Conservation (phyloP, 2,888 invertebrate species). For the Melikaiella ostensackeni region DNA sequence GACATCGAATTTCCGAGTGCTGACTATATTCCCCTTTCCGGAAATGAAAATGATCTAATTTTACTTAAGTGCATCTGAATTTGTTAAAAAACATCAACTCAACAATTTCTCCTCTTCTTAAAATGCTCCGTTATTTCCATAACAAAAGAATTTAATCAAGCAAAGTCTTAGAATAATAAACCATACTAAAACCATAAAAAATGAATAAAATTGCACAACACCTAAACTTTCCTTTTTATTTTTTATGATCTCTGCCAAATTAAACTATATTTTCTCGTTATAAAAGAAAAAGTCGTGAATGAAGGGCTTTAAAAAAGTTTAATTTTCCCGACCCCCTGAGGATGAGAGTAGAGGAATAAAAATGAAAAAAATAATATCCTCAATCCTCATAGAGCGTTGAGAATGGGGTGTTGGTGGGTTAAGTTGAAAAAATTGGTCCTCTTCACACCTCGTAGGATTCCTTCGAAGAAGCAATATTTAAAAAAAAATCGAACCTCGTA, state of each 20-base stretch:
- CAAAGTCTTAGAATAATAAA: no score
- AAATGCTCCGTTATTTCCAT: background rate
- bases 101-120: background rate
- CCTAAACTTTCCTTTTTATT: background rate
- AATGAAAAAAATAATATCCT: background rate
- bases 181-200: no score
- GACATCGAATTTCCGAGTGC: background rate
- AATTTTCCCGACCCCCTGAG: background rate
- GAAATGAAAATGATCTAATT: background rate
- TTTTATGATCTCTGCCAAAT: background rate
- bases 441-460: background rate
- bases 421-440: constrained; percentile 15
- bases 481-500: background rate
- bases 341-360: constrained; percentile 7
- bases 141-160: no score
- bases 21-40: background rate
- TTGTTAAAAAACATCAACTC: background rate
- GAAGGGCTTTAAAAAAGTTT: background rate
- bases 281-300: background rate
- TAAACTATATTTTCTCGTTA: background rate
- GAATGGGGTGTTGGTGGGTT: background rate
- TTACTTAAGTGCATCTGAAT: background rate
- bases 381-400: constrained; percentile 7
- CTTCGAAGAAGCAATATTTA: background rate
- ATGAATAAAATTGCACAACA: no score